Evolutionary conservation across 64 coral and sea anemone species (phyloP).

Genomic region (Trachythela sp.): DNA sequence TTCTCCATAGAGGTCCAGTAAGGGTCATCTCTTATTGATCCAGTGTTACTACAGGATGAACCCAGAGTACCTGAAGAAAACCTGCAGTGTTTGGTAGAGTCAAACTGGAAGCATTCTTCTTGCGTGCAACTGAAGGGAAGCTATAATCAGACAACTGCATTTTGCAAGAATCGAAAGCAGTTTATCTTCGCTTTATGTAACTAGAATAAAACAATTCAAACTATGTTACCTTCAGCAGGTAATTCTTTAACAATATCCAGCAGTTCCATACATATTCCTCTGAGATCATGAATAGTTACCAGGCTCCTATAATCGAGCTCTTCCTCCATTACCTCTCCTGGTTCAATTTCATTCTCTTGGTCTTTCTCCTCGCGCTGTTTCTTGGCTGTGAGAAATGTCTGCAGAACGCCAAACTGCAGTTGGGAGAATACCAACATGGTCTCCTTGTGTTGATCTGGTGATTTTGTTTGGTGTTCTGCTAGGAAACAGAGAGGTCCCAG

Average conservation of each 20-base stretch:
- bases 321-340: slow-evolving; percentile 7
- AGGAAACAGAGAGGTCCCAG: not conserved
- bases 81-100: too few species aligned
- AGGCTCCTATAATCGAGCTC: not conserved
- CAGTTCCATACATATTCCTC: not conserved
- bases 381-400: not conserved
- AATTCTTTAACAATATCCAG: not conserved
- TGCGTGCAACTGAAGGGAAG: too few species aligned
- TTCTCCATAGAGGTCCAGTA: not conserved
- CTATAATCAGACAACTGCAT: too few species aligned
- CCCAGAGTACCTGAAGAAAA: too few species aligned
- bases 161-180: not conserved
- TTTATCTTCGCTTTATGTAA: not conserved
- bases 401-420: not conserved
- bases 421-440: not conserved
- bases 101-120: too few species aligned
- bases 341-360: not conserved
- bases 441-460: not conserved
- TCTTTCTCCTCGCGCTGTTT: not conserved
- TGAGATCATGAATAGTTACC: not conserved
- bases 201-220: not conserved
- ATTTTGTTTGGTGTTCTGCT: not conserved
- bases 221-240: not conserved
- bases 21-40: too few species aligned
- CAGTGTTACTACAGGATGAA: too few species aligned